Base-by-base conservation (phyloP, 2,113 vertebrate species). In the Paraplagusia blochii region DNA sequence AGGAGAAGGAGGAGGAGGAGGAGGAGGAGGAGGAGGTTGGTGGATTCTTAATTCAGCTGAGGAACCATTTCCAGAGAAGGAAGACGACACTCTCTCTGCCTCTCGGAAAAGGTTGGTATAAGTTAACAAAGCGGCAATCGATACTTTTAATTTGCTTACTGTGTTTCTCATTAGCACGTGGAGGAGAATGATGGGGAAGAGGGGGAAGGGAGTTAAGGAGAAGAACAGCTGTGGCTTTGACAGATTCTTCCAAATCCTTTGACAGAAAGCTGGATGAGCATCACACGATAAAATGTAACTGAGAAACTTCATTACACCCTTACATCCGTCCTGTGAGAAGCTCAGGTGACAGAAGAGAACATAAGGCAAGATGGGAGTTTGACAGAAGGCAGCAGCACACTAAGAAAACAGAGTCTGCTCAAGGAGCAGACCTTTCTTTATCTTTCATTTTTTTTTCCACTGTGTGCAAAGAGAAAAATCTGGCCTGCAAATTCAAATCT, bases 111-210 rank as follows among this genome's bases (percentile, higher is more conserved):
- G 4, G 18, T 53, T 57, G 48, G 48, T 35, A 67, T 78, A 72
- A 56, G 87, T 86, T 88, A 86, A 92, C 89, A 92, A 94, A 94
- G 93, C 80, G 90, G 85, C 82, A 90, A 95, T 95, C 93, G 76
- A 96, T 96, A 94, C 89, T 92, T 93, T 93, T 93, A 93, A 96
- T 96, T 96, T 93, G 92, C 93, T 93, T 91, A 90, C 91, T 90
- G 90, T 86, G 89, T 29, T 29, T 92, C 92, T 92, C 91, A 92
- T 93, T 93, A 94, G 91, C 90, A 86, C 82, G 88, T 76, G 10
- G 38, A 39, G 38, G 38, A 10, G 3, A 38, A 9, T 11, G 88
- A 86, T 90, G 83, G 85, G 88, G 29, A 17, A 18, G n/a, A 15
- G 15, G 35, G 76, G 15, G 14, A 49, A 91, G 90, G 87, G 52